Evolutionary conservation across 2,888 invertebrate genomes (phyloP), one percentile per base, ranked within the genome.

Genomic region (Melanargia galathea): DNA sequence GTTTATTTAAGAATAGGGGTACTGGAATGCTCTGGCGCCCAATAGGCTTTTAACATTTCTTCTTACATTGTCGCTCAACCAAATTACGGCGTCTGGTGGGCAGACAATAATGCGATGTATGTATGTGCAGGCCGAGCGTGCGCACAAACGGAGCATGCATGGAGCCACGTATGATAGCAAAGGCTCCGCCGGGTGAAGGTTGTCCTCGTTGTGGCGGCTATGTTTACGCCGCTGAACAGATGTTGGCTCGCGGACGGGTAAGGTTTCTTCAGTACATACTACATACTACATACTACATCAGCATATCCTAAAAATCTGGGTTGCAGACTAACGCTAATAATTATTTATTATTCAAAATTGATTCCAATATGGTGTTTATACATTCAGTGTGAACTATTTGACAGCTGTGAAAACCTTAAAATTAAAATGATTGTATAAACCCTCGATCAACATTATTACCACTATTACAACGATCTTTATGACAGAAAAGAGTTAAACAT

Each of bases 151-250:
- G 93, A 71, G 95, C 95, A 51, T 92, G 94, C 76, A 74, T 94
- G 86, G 95, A 95, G 83, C 88, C 96, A 40, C 94, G 95, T 74
- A 92, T 93, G 67, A 95, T 96, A 81, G 95, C 96, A 33, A 95
- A 94, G 87, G 96, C 97, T 57, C 96, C 96, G 45, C 95, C 95
- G 74, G 97, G 97, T 59, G 93, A 96, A 86, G 97, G 97, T 67
- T 97, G 97, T 80, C 97, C 97, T 33, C 93, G 97, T 76, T 97
- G 97, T 83, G 97, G 97, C 70, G 97, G 97, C 70, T 96, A 89
- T 82, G 97, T 97, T 60, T 97, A 97, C 87, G 96, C 96, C 69
- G 97, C 97, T 66, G 97, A 97, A 90, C 96, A 97, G 91, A 97
- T 97, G 97, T 92, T 97, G 79, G 97, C 97, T 73, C 94, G 96